Conservation (phyloP, 2,113 vertebrate species). For the Triplophysa tibetana region DNA sequence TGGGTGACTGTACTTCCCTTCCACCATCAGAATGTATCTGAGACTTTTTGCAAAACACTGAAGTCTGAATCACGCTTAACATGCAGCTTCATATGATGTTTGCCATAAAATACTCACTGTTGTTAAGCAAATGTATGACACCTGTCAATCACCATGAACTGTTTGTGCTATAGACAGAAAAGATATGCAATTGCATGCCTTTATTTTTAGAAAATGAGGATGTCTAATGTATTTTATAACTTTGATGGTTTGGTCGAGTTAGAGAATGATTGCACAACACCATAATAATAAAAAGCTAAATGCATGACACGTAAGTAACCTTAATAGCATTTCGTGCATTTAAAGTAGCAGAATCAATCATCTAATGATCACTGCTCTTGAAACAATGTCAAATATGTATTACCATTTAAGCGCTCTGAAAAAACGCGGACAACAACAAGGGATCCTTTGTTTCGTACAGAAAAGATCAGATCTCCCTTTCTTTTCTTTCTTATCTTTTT, state of each 20-base stretch:
- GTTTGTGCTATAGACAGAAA: background rate
- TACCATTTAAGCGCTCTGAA: background rate
- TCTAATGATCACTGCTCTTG: background rate
- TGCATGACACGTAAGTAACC: too few relatives aligned
- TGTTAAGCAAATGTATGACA: too few relatives aligned
- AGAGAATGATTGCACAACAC: too few relatives aligned
- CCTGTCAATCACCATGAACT: background rate
- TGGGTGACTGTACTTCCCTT: slow-evolving; percentile 47
- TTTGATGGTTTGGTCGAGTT: too few relatives aligned
- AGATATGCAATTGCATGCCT: too few relatives aligned
- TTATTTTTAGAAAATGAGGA: too few relatives aligned
- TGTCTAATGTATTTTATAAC: too few relatives aligned
- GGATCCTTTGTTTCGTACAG: background rate
- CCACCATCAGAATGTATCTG: slow-evolving; percentile 4
- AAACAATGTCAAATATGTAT: background rate
- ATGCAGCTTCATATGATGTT: slow-evolving; percentile 4
- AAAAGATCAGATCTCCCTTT: background rate
- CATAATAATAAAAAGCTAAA: too few relatives aligned
- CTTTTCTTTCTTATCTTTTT: background rate
- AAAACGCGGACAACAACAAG: background rate
- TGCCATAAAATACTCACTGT: background rate
- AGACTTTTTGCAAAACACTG: slow-evolving; percentile 26
- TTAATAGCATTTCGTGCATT: background rate
- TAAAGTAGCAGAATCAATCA: background rate
- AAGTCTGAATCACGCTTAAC: background rate